Evolutionary conservation across 2,113 vertebrate species (phyloP), one percentile per base, ranked within the genome.

Genomic region (Phalacrocorax pelagicus): DNA sequence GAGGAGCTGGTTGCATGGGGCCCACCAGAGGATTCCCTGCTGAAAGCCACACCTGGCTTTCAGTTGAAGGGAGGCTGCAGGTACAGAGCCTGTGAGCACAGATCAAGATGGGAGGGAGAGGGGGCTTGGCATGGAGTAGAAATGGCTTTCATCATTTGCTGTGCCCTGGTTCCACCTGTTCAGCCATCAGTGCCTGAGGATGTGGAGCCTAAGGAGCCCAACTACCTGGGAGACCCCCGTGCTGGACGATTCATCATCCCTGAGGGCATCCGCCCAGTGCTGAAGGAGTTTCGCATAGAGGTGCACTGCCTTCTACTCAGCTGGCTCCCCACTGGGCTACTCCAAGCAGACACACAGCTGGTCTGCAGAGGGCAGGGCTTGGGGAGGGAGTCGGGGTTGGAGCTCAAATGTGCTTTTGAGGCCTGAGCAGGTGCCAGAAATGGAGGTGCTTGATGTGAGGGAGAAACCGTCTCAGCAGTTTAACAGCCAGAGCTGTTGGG

Each of bases 221-320:
- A 90, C n/a, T 96, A 96, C 65, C 49, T 98, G 75, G 88, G 97
- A 6, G 98, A 99, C 21, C 92, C 98, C 40, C 9, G 6, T 22
- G 95, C 92, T 4, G 97, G 92, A 46, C 83, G 12, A 57, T 99
- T 98, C 95, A 94, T 98, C 84, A 99, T 99, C 92, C 99, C 99
- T 12, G 97, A 98, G 19, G 98, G 98, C 20, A 98, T 99, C 63
- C 98, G 98, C 38, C 99, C 99, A 0, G 97, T 98, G 57, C 98
- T 99, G 92, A 99, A 98, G 94, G 98, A 99, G 55, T 99, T 99
- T 94, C 98, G 98, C 92, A 98, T 99, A 20, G 99, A 99, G 99
- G 99, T 99, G 95, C 0, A 4, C 49, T 40, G 23, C 32, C 23
- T 84, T 18, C 62, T 46, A 4, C 12, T 14, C 38, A 29, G 26